These are phyloP conservation scores for Peromyscus melanophrys DNA, from an alignment of 2,797 vertebrate genomes.

Conservation along the genomic window DNA sequence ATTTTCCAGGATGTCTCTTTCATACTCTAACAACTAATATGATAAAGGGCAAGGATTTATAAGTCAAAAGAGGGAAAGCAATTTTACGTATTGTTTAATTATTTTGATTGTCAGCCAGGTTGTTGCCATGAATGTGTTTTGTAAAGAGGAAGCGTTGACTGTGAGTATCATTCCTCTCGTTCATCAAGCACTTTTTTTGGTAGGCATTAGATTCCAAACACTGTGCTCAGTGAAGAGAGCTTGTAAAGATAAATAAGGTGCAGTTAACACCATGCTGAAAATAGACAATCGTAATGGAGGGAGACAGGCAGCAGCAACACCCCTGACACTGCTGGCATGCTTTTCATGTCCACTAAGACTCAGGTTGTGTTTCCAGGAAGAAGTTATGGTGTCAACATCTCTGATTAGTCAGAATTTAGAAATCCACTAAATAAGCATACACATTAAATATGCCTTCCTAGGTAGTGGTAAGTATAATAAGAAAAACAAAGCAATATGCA, in stretches of 20 bases:
- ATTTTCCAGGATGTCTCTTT: background rate
- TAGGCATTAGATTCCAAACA: background rate
- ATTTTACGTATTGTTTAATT: constrained; percentile 19
- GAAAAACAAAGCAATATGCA: constrained; percentile 10
- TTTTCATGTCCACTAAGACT: background rate
- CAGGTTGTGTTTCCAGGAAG: background rate
- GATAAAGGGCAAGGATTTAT: background rate
- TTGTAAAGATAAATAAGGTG: background rate
- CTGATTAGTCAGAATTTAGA: background rate
- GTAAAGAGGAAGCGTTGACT: constrained; percentile 14
- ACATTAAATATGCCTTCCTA: background rate
- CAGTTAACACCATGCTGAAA: background rate
- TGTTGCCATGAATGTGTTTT: constrained; percentile 28
- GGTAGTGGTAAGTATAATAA: background rate
- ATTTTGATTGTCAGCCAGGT: constrained; percentile 1
- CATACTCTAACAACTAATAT: background rate
- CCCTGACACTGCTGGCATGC: background rate
- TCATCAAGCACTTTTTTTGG: background rate
- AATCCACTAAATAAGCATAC: background rate
- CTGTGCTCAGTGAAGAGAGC: background rate
- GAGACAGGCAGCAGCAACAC: accelerated
- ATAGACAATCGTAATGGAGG: background rate
- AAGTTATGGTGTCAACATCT: background rate
- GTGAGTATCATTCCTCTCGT: constrained; percentile 43
- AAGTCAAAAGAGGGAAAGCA: background rate